Evolutionary conservation across 2,113 vertebrate genomes (phyloP), one percentile per base, ranked within the genome.

Genomic region (Campylomormyrus numenius): DNA sequence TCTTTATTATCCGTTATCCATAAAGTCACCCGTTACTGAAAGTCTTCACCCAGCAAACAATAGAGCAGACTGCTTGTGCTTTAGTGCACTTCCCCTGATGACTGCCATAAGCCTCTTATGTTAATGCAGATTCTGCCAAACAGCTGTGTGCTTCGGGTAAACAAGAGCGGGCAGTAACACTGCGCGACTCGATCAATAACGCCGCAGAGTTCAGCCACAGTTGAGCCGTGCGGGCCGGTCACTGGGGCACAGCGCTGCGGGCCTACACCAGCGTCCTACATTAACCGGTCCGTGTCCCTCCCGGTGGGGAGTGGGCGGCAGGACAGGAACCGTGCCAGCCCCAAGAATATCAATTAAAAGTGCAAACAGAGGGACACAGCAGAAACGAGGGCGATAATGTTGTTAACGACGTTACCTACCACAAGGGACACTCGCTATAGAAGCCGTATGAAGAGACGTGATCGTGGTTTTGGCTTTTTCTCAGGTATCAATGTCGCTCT

Each of bases 41-140:
- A 89, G 52, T 53, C 6, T 89, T 84, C 50, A 83, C 48, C 66
- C 52, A 45, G 48, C 27, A 83, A 83, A 89, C 31, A 89, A 80
- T 77, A 89, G 31, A 77, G n/a, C 49, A 83, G 46, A 1, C 49
- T 31, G 31, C 35, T 7, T 42, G 13, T 42, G 31, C 31, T n/a
- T 42, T 74, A 52, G 13, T 53, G 7, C 50, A 10, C n/a, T 66
- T 83, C 21, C 27, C 24, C 48, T 21, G 27, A 49, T 49, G 11
- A 17, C 35, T 42, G 31, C 10, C 74, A 53, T 89, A 89, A 89
- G 88, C 88, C 74, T 53, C 70, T 89, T 83, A 89, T 56, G 74
- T 84, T 83, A 89, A 83, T 56, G 74, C 27, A 52, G 70, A 80
- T 89, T 89, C 58, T 10, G 66, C 49, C 27, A 39, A 45, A 49